Evolutionary conservation across 2,113 vertebrate genomes (phyloP), one percentile per base, ranked within the genome.

Genomic region (Neodontobutis hainanensis): DNA sequence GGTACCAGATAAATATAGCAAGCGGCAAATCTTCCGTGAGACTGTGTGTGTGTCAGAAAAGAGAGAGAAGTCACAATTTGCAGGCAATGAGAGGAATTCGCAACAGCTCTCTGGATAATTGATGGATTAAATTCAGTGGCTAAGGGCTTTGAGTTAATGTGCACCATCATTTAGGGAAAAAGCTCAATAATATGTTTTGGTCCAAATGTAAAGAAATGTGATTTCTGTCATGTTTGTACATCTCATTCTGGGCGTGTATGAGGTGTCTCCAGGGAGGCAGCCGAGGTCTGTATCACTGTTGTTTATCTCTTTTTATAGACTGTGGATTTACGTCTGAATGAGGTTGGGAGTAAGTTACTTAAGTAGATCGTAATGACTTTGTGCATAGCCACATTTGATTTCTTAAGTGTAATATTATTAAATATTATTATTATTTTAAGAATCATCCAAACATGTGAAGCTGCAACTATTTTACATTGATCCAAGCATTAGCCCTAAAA

Each of bases 1-100:
- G 84, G 87, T 90, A 90, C 82, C 84, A 91, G 92, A 93, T 93
- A 93, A 92, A 93, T 92, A 92, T 92, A 91, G 90, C 85, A 88
- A 85, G 88, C 79, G 40, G 89, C 88, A 92, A 93, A 93, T 92
- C 89, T 88, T 84, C 88, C 70, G 76, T 82, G 85, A 89, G 88
- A 87, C 81, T 68, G 61, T 84, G 85, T 83, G 73, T 83, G 83
- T 70, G 81, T 63, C 72, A 61, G 51, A 71, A 65, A 62, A 73
- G 43, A 60, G 77, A 67, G 71, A 80, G 86, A 82, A 84, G 83
- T 79, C 74, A 83, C 87, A 90, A 88, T 92, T 89, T 91, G 81
- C 84, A 84, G 70, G 84, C 89, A 56, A 90, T 83, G 87, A 88
- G 87, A 83, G 81, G 81, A 92, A 92, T 91, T 92, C 63, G 83